Percentiles rank a stretch among this genome's conserved stretches.
Conservation (phyloP, 2,888 invertebrate genomes). For the Caenorhabditis virilis region DNA sequence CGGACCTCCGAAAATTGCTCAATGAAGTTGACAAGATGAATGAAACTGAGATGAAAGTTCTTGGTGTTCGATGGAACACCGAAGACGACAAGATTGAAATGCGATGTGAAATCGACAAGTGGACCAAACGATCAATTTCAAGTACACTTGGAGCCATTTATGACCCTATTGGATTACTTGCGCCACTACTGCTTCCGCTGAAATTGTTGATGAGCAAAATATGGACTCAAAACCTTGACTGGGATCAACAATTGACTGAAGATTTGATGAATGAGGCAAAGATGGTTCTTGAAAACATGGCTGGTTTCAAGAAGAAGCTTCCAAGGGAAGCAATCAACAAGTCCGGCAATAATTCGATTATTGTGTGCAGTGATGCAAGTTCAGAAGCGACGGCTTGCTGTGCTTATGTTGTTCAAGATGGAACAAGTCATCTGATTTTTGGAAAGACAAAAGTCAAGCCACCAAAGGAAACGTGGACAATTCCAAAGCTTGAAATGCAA, state of each 20-base stretch:
- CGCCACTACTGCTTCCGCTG: no score
- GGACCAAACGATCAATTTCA: no score
- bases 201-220: no score
- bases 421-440: background rate
- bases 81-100: background rate
- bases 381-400: background rate
- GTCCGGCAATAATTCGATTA: background rate
- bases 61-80: background rate
- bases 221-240: no score
- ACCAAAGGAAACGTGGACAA: constrained; percentile 5
- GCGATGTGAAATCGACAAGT: no score
- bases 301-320: background rate
- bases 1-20: background rate
- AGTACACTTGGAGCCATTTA: no score
- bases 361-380: constrained; percentile 19
- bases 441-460: constrained; percentile 7
- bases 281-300: background rate
- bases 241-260: no score
- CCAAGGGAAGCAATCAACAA: background rate
- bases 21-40: background rate
- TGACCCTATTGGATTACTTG: no score
- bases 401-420: background rate
- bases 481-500: constrained; percentile 20
- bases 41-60: background rate
- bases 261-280: no score